Evolutionary conservation across 2,888 invertebrate genomes (phyloP).

Genomic region (Catocala nupta): DNA sequence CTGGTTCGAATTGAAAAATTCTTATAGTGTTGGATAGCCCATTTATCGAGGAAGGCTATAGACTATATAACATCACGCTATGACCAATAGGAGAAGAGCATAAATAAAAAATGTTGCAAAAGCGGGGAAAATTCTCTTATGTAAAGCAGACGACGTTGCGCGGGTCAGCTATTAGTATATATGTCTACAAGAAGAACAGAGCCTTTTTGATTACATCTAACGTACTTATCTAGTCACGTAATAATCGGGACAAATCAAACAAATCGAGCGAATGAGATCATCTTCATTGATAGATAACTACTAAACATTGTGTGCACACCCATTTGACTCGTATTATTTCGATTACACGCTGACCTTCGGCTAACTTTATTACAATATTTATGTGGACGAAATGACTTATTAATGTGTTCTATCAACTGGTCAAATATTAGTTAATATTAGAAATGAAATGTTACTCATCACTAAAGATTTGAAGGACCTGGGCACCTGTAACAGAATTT

Average conservation of each 20-base stretch:
- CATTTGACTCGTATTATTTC: constrained; percentile 35
- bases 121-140: too few relatives aligned
- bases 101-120: too few relatives aligned
- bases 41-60: too few relatives aligned
- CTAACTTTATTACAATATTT: constrained; percentile 35
- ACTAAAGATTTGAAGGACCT: too few relatives aligned
- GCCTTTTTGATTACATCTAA: constrained; percentile 11
- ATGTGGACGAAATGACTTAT: constrained; percentile 36
- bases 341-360: constrained; percentile 43
- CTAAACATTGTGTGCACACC: constrained; percentile 30
- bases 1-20: too few relatives aligned
- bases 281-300: constrained; percentile 34
- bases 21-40: too few relatives aligned
- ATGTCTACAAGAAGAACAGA: background rate
- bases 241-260: constrained; percentile 38
- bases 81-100: too few relatives aligned
- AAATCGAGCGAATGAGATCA: constrained; percentile 48
- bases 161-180: too few relatives aligned
- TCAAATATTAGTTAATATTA: background rate
- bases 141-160: too few relatives aligned
- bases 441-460: too few relatives aligned
- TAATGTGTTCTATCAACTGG: constrained; percentile 11
- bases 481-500: too few relatives aligned
- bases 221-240: constrained; percentile 11
- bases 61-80: too few relatives aligned